Percentiles rank a stretch among this genome's conserved stretches.
Conservation (phyloP, 2,113 vertebrate genomes). For the Murina feae region DNA sequence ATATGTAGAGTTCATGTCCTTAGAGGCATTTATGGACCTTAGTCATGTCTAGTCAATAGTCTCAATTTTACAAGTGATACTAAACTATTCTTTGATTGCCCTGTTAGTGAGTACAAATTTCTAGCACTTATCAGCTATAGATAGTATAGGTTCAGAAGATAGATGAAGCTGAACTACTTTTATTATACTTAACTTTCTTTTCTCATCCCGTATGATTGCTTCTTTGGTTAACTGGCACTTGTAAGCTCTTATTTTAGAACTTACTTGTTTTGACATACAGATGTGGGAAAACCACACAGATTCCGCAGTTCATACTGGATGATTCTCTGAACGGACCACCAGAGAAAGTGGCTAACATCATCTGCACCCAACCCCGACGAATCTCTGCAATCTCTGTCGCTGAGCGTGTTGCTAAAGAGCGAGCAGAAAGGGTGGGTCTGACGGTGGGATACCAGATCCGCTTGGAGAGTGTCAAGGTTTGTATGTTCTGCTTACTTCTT, state of each 20-base stretch:
- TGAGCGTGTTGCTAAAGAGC: slow-evolving; percentile 93
- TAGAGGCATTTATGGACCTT: not conserved
- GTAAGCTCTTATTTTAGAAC: slow-evolving; percentile 55
- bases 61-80: not conserved
- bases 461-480: slow-evolving; percentile 92
- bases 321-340: slow-evolving; percentile 84
- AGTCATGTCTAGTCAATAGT: not conserved
- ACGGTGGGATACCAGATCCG: slow-evolving; percentile 98
- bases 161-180: not conserved
- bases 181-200: slow-evolving; percentile 15
- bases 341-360: slow-evolving; percentile 88
- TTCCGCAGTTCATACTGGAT: slow-evolving; percentile 97
- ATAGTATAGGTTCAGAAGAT: not conserved
- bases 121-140: not conserved
- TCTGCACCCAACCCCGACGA: slow-evolving; percentile 96
- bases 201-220: not conserved
- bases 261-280: slow-evolving; percentile 78
- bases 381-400: slow-evolving; percentile 97
- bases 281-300: slow-evolving; percentile 98
- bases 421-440: slow-evolving; percentile 89
- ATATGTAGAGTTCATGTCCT: slow-evolving; percentile 19
- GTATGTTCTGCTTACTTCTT: slow-evolving; percentile 8
- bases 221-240: slow-evolving; percentile 47
- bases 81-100: not conserved
- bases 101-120: not conserved